Evolutionary conservation across 1,140 invertebrate genomes (phyloP).

Genomic region (Sycophila sp.): DNA sequence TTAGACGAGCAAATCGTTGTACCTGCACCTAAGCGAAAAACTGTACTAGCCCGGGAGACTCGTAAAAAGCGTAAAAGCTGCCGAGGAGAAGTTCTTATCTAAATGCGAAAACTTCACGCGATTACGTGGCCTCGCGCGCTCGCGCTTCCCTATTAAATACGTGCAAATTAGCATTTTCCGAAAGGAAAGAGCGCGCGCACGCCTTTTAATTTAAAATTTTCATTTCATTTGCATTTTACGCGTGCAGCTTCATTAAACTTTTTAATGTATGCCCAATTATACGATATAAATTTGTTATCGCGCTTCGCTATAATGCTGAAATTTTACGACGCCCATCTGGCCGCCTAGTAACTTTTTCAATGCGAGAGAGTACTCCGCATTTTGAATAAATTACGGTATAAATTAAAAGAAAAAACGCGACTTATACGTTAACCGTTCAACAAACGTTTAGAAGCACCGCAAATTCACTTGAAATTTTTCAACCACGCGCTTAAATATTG

Average conservation of each 20-base stretch:
- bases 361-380: background rate
- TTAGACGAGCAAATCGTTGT: too few species aligned
- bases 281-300: slow-evolving; percentile 3
- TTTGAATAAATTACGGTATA: slow-evolving; percentile 2
- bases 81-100: slow-evolving; percentile 45
- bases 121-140: background rate
- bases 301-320: background rate
- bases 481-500: too few species aligned
- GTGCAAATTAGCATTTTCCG: slow-evolving; percentile 6
- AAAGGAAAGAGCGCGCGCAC: slow-evolving; percentile 21
- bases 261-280: slow-evolving; percentile 7
- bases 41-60: slow-evolving; percentile 13
- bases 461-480: too few species aligned
- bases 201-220: slow-evolving; percentile 4
- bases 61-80: slow-evolving; percentile 33
- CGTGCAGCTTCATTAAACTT: background rate
- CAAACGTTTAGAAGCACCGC: too few species aligned
- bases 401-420: too few species aligned
- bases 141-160: background rate
- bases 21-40: background rate
- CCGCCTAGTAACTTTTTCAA: background rate
- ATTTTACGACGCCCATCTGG: background rate
- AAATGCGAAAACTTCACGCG: slow-evolving; percentile 51
- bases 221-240: slow-evolving; percentile 22
- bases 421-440: too few species aligned